Conservation (phyloP, 2,113 vertebrate species). For the Anas platyrhynchos region DNA sequence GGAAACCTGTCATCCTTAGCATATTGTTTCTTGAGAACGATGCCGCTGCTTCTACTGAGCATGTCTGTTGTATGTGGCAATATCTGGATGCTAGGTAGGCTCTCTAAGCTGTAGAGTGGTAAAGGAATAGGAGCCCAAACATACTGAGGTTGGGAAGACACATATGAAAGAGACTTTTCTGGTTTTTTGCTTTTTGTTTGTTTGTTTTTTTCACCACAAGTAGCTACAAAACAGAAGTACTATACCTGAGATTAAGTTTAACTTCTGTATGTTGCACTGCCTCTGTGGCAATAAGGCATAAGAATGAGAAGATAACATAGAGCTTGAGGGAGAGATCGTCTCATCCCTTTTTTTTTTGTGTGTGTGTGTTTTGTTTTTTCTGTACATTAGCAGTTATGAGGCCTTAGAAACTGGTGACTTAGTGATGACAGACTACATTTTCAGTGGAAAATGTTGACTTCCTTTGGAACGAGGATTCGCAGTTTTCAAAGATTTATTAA, state of each 20-base stretch:
- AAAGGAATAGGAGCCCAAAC: accelerated
- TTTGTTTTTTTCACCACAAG: not conserved
- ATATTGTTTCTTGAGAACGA: not conserved
- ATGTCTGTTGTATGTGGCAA: not conserved
- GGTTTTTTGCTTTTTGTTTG: not conserved
- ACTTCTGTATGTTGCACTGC: constrained; percentile 10
- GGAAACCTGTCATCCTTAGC: not conserved
- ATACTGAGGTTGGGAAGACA: not conserved
- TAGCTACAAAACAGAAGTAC: not conserved
- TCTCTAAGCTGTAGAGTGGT: not conserved
- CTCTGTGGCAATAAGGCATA: not conserved
- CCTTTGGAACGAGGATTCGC: constrained; percentile 1
- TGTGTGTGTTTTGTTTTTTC: not conserved
- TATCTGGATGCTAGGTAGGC: not conserved
- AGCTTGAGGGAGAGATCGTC: not conserved
- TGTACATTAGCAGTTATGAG: constrained; percentile 6
- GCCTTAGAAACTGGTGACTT: not conserved
- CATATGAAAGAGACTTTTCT: not conserved
- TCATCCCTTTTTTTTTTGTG: not conserved
- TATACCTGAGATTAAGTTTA: not conserved
- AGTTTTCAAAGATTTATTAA: constrained; percentile 40
- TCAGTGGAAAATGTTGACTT: constrained; percentile 23
- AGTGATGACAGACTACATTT: constrained; percentile 30
- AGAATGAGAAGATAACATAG: not conserved
- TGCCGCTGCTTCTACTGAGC: not conserved